Base-by-base conservation (phyloP, 2,113 vertebrate species). In the Zosterops pallidus region DNA sequence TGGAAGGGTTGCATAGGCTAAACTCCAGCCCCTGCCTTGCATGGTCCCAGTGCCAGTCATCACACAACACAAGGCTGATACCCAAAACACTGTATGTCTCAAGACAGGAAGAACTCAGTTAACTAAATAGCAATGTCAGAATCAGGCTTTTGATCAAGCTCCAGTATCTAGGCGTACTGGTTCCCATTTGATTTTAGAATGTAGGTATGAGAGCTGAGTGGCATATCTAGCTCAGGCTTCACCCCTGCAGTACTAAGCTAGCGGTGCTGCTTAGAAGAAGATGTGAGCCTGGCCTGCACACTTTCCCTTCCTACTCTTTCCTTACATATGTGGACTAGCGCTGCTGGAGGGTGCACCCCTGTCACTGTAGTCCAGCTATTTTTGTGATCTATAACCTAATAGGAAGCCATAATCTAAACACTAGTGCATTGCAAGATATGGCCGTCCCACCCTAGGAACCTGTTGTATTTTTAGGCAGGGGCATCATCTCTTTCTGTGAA, bases 291-390 rank as follows among this genome's bases (percentile, higher is more conserved):
- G 35, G 6, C 8, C 49, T 31, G 14, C 25, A 74, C 4, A 14
- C 49, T n/a, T 81, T 69, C 9, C 7, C 13, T 29, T 74, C n/a
- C 46, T 20, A 12, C 9, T 78, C 28, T 22, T 29, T 60, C 18
- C 23, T 39, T 9, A 31, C 0, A 0, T 55, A 42, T 17, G 19
- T 12, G 11, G 41, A 82, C 9, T 19, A 64, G 15, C 0, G 3
- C 39, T 49, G 28, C 5, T 72, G 64, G 35, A 50, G 68, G 4
- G 24, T 68, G 14, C 44, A 26, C 7, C 22, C 11, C 12, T 39
- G 6, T 29, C 9, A 2, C 52, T 75, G 49, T 26, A 37, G 47
- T 47, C 4, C 46, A 33, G 24, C 24, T 35, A 13, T 53, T 86
- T 89, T 75, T 67, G 47, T 78, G 12, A 44, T 4, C 41, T 55